Evolutionary conservation across 2,888 invertebrate genomes (phyloP), one percentile per base, ranked within the genome.

Genomic region (Disparrhopalites patrizii): DNA sequence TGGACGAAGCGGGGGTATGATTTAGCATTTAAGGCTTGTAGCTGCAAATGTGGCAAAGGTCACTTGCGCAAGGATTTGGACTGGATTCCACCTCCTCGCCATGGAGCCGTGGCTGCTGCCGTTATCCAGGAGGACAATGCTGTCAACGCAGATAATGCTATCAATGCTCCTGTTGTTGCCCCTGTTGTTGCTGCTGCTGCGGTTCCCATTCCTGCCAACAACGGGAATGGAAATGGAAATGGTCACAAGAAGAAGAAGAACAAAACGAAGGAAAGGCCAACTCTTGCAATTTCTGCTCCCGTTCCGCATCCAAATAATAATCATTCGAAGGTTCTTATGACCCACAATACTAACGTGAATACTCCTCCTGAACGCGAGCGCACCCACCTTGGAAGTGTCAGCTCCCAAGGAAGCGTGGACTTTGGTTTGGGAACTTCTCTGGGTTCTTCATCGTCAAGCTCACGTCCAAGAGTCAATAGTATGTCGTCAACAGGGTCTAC

Each of bases 1-100:
- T 97, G 97, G 97, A 94, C 95, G 65, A 96, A 96, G 81, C 95
- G 95, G 80, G 96, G 96, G 62, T 96, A 96, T 82, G 96, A 97
- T 81, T 81, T 96, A 79, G 94, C 94, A 7, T 95, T 90, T 81
- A 95, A 94, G 77, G 93, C 93, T 7, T 97, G 96, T 82, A 90
- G 90, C 43, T 97, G 97, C 81, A 89, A 89, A 71, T 96, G 96
- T 81, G 91, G 91, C 2, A 85, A 92, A 31, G 96, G 96, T 5
- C 94, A 95, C 78, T 81, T 97, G 76, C 90, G 93, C 78, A 97
- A 96, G 80, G 96, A 97, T 81, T 82, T 94, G 58, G 93, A 96
- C 79, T 96, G 95, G 91, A 84, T 87, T 77, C 87, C 91, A 62
- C 87, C 89, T 38, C 83, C 84, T 13, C 82, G 85, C 55, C 30